phyloP scores from a whole-genome alignment of 1,140 invertebrate genomes.

The Ceratina japonica region DNA sequence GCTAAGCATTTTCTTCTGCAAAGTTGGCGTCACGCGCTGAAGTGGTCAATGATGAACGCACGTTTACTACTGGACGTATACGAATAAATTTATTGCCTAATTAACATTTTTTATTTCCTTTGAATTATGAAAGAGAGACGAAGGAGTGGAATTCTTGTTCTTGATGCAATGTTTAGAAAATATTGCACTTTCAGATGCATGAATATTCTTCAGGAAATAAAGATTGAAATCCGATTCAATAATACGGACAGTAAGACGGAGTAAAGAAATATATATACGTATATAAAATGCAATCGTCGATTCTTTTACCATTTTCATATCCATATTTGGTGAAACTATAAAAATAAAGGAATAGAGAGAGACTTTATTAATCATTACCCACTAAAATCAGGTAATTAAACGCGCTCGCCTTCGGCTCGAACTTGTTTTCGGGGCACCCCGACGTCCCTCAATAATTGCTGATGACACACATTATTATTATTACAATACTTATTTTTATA shows the following conservation, averaged over 20 bases:
- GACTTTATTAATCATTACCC: neutral
- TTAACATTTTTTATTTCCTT: slow-evolving; percentile 38
- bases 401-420: too few relatives aligned
- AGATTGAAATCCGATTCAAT: neutral
- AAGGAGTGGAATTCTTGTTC: slow-evolving; percentile 53
- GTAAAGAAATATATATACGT: neutral
- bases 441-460: too few relatives aligned
- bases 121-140: slow-evolving; percentile 37
- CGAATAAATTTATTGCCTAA: slow-evolving; percentile 48
- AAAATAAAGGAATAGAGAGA: neutral
- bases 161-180: slow-evolving; percentile 62
- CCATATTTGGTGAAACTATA: neutral
- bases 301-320: too few relatives aligned
- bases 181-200: slow-evolving; percentile 52
- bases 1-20: neutral
- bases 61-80: neutral
- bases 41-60: slow-evolving; percentile 2
- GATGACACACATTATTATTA: neutral
- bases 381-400: too few relatives aligned
- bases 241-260: neutral
- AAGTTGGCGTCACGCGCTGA: neutral
- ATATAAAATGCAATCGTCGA: neutral
- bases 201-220: slow-evolving; percentile 4
- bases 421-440: too few relatives aligned
- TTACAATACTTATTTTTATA: neutral